A percentile compares a stretch with the other conserved stretches of the same genome.
phyloP scores from a whole-genome alignment of 2,797 vertebrate genomes.

The Xenopus petersii region DNA sequence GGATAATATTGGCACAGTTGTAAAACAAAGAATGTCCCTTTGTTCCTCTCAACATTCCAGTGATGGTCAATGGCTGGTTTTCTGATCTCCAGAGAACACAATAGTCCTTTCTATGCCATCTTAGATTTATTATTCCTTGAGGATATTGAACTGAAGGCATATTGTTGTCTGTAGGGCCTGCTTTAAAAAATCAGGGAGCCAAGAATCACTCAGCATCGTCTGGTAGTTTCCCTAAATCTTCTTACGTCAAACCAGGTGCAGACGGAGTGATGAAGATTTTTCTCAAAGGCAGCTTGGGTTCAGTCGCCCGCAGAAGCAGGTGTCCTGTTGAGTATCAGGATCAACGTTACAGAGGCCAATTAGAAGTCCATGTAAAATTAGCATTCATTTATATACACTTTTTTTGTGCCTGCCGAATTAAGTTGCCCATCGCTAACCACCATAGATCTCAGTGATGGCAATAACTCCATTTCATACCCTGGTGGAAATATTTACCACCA shows the following conservation, averaged over 20 bases:
- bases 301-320: constrained; percentile 52
- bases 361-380: constrained; percentile 3
- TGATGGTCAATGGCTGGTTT: background rate
- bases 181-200: constrained; percentile 40
- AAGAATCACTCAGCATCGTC: constrained; percentile 52
- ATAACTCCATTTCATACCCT: no score
- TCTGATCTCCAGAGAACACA: background rate
- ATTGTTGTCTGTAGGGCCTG: constrained; percentile 44
- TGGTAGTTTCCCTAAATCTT: constrained; percentile 49
- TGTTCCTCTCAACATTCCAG: background rate
- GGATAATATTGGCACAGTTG: background rate
- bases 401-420: no score
- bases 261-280: constrained; percentile 48
- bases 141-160: constrained; percentile 35
- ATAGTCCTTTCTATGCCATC: background rate
- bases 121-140: constrained; percentile 1
- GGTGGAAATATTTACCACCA: no score
- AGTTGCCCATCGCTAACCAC: no score
- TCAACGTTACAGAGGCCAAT: constrained; percentile 36
- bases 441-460: no score
- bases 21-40: background rate
- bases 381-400: background rate
- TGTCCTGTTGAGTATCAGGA: constrained; percentile 53
- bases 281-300: constrained; percentile 55
- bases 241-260: constrained; percentile 55